Conservation (phyloP, 2,888 invertebrate species). For the Nomada ferruginata region DNA sequence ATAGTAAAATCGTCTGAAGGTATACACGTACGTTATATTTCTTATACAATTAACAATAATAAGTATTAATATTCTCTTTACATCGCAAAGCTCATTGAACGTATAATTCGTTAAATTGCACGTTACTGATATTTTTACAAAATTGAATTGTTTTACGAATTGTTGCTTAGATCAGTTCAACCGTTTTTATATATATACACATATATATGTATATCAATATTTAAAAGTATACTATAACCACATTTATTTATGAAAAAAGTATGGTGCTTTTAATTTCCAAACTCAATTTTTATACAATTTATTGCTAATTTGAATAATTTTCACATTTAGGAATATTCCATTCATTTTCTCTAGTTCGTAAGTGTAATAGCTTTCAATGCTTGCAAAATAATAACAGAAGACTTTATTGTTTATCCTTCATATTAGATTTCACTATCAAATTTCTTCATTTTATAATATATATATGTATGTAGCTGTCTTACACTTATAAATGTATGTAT, state of each 20-base stretch:
- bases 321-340: background rate
- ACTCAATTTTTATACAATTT: background rate
- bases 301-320: background rate
- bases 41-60: conserved; percentile 12
- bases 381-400: background rate
- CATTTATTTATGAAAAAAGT: background rate
- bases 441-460: background rate
- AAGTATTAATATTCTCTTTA: conserved; percentile 18
- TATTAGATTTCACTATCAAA: background rate
- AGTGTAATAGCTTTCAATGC: background rate
- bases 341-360: background rate
- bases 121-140: conserved; percentile 37
- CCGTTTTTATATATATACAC: background rate
- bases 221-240: background rate
- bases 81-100: conserved; percentile 4
- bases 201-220: background rate
- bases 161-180: conserved; percentile 7
- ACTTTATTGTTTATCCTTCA: background rate
- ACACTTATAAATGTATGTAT: background rate
- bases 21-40: conserved; percentile 46
- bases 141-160: conserved; percentile 17
- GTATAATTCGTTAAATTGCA: conserved; percentile 29
- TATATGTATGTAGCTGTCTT: background rate
- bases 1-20: conserved; percentile 44
- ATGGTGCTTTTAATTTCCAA: background rate